A percentile compares a stretch with the other conserved stretches of the same genome.
These are phyloP conservation scores for Lycaon pictus DNA, from an alignment of 2,113 vertebrate species.

Conservation along the genomic window DNA sequence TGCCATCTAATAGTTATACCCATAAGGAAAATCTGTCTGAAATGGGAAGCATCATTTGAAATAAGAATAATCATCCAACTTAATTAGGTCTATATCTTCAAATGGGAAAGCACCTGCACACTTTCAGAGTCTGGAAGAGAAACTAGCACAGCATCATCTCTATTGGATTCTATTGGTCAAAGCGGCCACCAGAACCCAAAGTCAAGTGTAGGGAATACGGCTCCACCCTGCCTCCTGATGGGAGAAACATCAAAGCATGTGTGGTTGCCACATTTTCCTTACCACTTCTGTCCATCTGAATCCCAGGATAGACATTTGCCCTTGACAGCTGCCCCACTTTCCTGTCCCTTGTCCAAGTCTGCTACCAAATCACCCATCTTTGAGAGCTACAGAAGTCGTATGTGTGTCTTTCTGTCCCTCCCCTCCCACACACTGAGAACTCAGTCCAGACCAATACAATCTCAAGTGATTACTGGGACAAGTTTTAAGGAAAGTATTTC, in stretches of 20 bases:
- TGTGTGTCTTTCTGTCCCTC: neutral
- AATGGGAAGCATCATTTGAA: constrained; percentile 25
- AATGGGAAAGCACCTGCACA: neutral
- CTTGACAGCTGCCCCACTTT: neutral
- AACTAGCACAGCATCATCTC: neutral
- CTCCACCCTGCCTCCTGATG: neutral
- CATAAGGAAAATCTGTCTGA: constrained; percentile 27
- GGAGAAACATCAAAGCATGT: neutral
- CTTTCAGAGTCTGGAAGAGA: neutral
- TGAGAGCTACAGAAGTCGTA: neutral
- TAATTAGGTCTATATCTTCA: neutral
- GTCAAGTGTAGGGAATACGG: neutral
- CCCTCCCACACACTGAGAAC: neutral
- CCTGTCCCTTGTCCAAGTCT: too few species aligned
- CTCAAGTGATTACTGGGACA: neutral
- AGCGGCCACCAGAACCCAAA: neutral
- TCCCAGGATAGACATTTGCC: neutral
- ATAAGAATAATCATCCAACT: neutral
- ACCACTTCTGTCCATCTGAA: neutral
- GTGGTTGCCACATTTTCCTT: neutral
- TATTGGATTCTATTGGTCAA: neutral
- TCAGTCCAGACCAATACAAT: neutral
- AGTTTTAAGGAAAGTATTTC: neutral
- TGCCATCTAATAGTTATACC: neutral
- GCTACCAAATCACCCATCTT: neutral